phyloP scores from a whole-genome alignment of 2,113 vertebrate species.

The Pterocles orientalis region DNA sequence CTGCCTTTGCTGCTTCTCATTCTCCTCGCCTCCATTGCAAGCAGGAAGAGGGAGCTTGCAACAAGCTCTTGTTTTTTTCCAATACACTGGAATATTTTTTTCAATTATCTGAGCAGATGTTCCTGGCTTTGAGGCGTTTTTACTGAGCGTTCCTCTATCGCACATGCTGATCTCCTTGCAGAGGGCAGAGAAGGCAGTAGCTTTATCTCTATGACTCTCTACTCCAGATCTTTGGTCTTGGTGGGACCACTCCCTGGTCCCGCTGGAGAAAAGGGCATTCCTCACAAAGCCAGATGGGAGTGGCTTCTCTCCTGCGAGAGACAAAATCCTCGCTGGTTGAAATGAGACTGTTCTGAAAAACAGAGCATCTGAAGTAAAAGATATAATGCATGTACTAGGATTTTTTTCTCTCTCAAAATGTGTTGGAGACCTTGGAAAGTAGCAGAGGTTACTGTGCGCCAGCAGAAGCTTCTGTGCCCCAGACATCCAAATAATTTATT shows the following conservation, averaged over 20 bases:
- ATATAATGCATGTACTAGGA: background rate
- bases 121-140: background rate
- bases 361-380: background rate
- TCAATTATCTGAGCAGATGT: background rate
- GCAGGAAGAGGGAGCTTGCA: slow-evolving; percentile 43
- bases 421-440: background rate
- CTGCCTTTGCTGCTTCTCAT: background rate
- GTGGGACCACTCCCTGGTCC: background rate
- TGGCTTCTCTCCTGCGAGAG: background rate
- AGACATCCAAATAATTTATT: background rate
- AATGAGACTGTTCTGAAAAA: background rate
- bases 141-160: background rate
- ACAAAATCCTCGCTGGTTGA: background rate
- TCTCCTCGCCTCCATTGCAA: background rate
- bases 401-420: background rate
- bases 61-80: background rate
- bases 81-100: slow-evolving; percentile 19
- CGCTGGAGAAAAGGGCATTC: background rate
- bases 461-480: background rate
- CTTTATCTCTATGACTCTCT: background rate
- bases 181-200: background rate
- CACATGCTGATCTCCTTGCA: background rate
- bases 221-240: background rate
- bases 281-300: background rate
- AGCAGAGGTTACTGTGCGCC: background rate